Base-by-base conservation (phyloP, 1,140 invertebrate species). In the Anastatus disparis region DNA sequence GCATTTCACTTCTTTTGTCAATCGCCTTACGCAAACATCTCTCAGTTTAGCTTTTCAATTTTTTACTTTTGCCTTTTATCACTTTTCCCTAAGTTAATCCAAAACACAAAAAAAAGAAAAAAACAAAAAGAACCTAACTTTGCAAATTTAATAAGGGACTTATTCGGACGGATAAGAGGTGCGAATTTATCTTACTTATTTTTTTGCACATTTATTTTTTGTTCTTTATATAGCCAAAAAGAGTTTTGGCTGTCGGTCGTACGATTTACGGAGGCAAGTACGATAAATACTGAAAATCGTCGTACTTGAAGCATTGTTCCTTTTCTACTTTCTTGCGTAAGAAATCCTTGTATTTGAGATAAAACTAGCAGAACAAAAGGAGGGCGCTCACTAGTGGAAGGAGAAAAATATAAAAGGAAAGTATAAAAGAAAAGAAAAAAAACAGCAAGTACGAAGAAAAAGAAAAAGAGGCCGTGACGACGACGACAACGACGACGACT, bases 341-440 rank as follows among this genome's bases (percentile, higher is more conserved):
- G 46, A 64, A 52, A 69, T 52, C 24, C 15, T 61, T 1, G 44
- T 44, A 15, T 50, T 61, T 46, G 31, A 52, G 44, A 61, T 61
- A 61, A 69, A 69, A 69, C 22, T 61, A 48, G 40, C 12, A 59
- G 65, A 59, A 68, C 44, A 59, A 68, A 58, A 50, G 65, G 22
- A n/a, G 8, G 29, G 27, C 3, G 53, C n/a, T n/a, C n/a, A n/a
- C n/a, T n/a, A n/a, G 29, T 27, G 53, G n/a, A 3, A 35, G 29
- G 9, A 3, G n/a, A 17, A 42, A 50, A 55, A 26, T n/a, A 35
- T 59, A 64, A 38, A 55, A 22, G 29, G 63, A 7, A n/a, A n/a
- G n/a, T 10, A 40, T 52, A 15, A 50, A 46, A 66, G 53, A 67
- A 59, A 67, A 35, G 29, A n/a, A 3, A 9, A 17, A 42, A 50